Base-by-base conservation (phyloP, 2,113 vertebrate species). In the Bos indicus region DNA sequence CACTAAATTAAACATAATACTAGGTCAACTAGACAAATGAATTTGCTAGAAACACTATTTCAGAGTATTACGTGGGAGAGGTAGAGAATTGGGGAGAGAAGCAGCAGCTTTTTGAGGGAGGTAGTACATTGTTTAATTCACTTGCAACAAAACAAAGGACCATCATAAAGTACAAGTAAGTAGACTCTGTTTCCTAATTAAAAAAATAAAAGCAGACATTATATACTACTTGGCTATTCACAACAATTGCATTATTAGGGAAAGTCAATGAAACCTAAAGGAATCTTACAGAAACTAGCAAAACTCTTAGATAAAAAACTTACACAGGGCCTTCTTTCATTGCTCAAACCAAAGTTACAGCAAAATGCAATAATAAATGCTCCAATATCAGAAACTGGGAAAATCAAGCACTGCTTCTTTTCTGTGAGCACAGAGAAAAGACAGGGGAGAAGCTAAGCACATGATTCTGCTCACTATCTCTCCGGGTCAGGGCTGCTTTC, bases 31-130 rank as follows among this genome's bases (percentile, higher is more conserved):
- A 92, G 81, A 86, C 10, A 81, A 95, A 94, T 62, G 17, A 59
- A 84, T 88, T 94, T 40, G 33, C 51, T 80, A 36, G 78, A 95
- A 90, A 62, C 54, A 71, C 78, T 88, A 77, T 89, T 89, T 97
- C 12, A 57, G 54, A 83, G 26, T 80, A 95, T 46, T 92, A 88
- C 21, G 3, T 48, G 28, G 60, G 51, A 59, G 40, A 19, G 30
- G 46, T 80, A 28, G 87, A 90, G n/a, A 93, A 64, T 5, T 89
- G 9, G 43, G 74, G 33, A 94, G 54, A 94, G 46, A 57, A 88
- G n/a, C 0, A 91, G 17, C 11, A 85, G 48, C 26, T 78, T 94
- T 74, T 83, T 6, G 15, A 90, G 30, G 26, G 59, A 91, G 26
- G 57, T 93, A 56, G 40, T 59, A 62, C 5, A 62, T 33, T 62